Conservation (phyloP, 2,888 invertebrate species). For the Harpalus rubripes region DNA sequence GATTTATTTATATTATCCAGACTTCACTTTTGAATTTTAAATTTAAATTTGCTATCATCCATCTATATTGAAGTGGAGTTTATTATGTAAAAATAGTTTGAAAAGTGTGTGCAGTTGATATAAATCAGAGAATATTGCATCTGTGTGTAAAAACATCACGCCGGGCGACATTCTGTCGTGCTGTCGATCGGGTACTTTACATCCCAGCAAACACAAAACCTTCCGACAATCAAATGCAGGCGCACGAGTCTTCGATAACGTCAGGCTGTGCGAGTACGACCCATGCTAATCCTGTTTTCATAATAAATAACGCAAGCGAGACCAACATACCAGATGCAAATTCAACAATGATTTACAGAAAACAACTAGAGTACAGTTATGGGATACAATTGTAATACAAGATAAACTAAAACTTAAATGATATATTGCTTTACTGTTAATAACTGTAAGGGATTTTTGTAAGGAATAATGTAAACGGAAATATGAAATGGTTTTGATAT, state of each 20-base stretch:
- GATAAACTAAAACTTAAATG: not conserved
- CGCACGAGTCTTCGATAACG: constrained; percentile 40
- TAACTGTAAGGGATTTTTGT: not conserved
- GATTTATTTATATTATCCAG: too few species aligned
- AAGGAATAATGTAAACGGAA: constrained; percentile 47
- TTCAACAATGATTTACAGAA: constrained; percentile 12
- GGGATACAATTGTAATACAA: not conserved
- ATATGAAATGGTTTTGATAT: too few species aligned
- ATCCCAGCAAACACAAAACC: constrained; percentile 51
- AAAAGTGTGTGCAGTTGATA: not conserved
- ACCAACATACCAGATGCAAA: constrained; percentile 37
- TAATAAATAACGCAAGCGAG: constrained; percentile 57
- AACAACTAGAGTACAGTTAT: constrained; percentile 14
- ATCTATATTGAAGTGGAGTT: too few species aligned
- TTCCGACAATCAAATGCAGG: constrained; percentile 55
- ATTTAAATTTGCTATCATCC: too few species aligned
- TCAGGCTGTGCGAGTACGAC: not conserved
- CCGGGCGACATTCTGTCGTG: not conserved
- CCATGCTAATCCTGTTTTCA: constrained; percentile 56
- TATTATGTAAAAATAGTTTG: not conserved
- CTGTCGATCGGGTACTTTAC: constrained; percentile 32
- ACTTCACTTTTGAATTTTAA: too few species aligned
- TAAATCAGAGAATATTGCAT: not conserved
- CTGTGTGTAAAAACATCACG: not conserved
- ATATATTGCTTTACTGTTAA: not conserved